A percentile compares a stretch with the other conserved stretches of the same genome.
Evolutionary conservation across 2,797 vertebrate species (phyloP).

Genomic region (Iguana delicatissima): DNA sequence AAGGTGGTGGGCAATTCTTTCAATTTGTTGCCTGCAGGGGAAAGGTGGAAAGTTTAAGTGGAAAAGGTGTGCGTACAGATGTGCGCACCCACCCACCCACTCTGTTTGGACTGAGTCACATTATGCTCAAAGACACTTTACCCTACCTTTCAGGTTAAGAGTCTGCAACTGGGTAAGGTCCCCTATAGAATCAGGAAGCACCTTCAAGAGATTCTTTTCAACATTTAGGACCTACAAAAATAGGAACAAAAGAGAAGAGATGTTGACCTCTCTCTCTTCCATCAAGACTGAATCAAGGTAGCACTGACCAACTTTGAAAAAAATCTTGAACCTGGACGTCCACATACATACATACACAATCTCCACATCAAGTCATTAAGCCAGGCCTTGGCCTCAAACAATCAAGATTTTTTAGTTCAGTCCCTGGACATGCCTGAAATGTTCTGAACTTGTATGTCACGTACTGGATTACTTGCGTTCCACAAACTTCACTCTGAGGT

Average conservation of each 20-base stretch:
- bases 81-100: background rate
- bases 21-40: conserved; percentile 86
- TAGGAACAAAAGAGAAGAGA: background rate
- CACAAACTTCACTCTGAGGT: too few relatives aligned
- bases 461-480: too few relatives aligned
- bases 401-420: too few relatives aligned
- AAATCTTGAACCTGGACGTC: background rate
- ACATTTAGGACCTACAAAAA: conserved; percentile 89
- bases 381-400: too few relatives aligned
- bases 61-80: too few relatives aligned
- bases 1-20: conserved; percentile 82
- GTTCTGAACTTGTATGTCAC: too few relatives aligned
- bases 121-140: background rate
- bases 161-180: conserved; percentile 89
- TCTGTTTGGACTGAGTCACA: background rate
- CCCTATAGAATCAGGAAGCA: conserved; percentile 87
- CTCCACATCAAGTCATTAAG: background rate
- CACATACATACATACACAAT: background rate
- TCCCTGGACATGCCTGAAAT: too few relatives aligned
- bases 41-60: background rate
- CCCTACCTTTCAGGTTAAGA: conserved; percentile 90
- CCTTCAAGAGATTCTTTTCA: conserved; percentile 89
- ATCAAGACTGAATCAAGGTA: background rate
- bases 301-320: background rate
- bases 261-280: too few relatives aligned